These are phyloP conservation scores for Alentia gelatinosa DNA, from an alignment of 2,888 invertebrate genomes.

Conservation along the genomic window DNA sequence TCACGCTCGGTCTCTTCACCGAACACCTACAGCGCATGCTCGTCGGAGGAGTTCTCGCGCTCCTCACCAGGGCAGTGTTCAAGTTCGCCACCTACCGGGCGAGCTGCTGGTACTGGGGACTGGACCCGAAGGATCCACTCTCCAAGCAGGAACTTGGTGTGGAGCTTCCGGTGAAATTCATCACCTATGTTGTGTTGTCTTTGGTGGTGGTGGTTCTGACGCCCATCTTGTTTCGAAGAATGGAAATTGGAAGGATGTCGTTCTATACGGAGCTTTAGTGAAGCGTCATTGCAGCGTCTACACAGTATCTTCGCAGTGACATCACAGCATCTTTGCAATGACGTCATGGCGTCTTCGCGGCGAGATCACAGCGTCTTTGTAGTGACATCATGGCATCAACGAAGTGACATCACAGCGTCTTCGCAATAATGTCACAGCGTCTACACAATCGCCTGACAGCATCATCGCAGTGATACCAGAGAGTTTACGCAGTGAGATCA, in stretches of 20 bases:
- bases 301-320: too few species aligned
- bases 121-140: constrained; percentile 85
- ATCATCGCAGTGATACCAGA: too few species aligned
- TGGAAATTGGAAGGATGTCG: constrained; percentile 86
- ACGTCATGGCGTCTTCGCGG: too few species aligned
- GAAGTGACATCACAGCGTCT: too few species aligned
- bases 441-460: too few species aligned
- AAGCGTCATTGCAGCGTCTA: too few species aligned
- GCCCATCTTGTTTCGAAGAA: constrained; percentile 88
- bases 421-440: too few species aligned
- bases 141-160: constrained; percentile 83
- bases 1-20: constrained; percentile 83
- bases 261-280: constrained; percentile 65
- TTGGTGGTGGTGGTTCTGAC: constrained; percentile 89
- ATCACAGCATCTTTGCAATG: too few species aligned
- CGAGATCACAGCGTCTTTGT: too few species aligned
- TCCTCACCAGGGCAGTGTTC: constrained; percentile 85
- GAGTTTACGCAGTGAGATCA: too few species aligned
- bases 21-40: constrained; percentile 81
- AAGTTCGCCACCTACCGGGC: constrained; percentile 87
- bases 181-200: constrained; percentile 90
- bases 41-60: constrained; percentile 88
- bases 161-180: constrained; percentile 91
- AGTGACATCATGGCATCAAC: too few species aligned
- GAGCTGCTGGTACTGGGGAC: constrained; percentile 86